phyloP scores from a whole-genome alignment of 2,888 invertebrate genomes.

The Cantharis rustica region DNA sequence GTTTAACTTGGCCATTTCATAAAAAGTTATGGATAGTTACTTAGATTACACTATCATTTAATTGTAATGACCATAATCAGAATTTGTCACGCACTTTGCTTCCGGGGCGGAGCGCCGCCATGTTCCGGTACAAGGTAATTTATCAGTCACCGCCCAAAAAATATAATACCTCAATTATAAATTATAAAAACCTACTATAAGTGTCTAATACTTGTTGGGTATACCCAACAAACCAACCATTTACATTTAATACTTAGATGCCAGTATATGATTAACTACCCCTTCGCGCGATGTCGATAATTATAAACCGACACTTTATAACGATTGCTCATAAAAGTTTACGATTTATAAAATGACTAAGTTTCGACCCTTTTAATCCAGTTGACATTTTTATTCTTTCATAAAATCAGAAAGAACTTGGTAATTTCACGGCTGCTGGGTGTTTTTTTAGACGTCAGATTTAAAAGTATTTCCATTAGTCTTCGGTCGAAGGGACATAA shows the following conservation, averaged over 20 bases:
- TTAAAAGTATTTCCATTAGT: constrained; percentile 45
- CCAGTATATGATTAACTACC: background rate
- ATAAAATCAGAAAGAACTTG: constrained; percentile 45
- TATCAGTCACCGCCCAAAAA: constrained; percentile 49
- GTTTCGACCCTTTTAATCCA: constrained; percentile 22
- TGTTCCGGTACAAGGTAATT: constrained; percentile 49
- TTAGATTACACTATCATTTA: constrained; percentile 22
- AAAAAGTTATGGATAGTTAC: background rate
- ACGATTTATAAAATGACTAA: constrained; percentile 27
- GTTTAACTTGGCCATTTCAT: background rate
- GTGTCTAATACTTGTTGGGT: background rate
- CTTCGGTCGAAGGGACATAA: constrained; percentile 29
- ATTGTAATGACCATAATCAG: constrained; percentile 39
- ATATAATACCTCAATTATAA: background rate
- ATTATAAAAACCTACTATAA: background rate
- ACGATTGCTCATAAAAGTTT: constrained; percentile 12
- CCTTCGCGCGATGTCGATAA: constrained; percentile 2
- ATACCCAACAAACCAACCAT: background rate
- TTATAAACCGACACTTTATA: background rate
- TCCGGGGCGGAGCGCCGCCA: constrained; percentile 54
- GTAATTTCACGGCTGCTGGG: constrained; percentile 46
- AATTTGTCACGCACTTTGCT: constrained; percentile 47
- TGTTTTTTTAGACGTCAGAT: constrained; percentile 44
- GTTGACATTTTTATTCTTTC: constrained; percentile 44
- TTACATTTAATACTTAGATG: background rate